Evolutionary conservation across 2,113 vertebrate species (phyloP), one percentile per base, ranked within the genome.

Genomic region (Phalacrocorax carbo): DNA sequence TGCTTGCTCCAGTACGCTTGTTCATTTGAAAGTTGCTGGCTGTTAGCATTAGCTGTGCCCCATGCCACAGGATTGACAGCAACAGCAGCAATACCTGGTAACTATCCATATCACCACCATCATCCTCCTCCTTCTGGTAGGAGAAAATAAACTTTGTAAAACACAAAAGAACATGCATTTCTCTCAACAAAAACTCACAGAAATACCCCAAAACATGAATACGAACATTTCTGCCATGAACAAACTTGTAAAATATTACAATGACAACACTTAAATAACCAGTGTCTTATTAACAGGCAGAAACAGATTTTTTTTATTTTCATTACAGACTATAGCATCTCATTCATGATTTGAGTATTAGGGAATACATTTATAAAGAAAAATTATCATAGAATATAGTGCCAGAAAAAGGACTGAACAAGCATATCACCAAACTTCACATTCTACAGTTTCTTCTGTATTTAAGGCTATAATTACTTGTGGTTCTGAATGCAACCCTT

Each of bases 101-200:
- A 99, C 99, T 99, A 99, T 99, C 99, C 99, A 99, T 99, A 99
- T 99, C 99, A 98, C 98, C 98, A 98, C 94, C 98, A 98, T 98
- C 99, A 98, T 99, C 99, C 95, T 98, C 98, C 96, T 98, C 98
- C 98, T 98, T 99, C 99, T 99, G 99, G 98, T 98, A 99, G 98
- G 98, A 98, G 98, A 99, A 98, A 99, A 99, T 98, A 99, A 96
- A 99, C 97, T 97, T 97, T 95, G 97, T 98, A 97, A 97, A 98
- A 98, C 98, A 99, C 94, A 98, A 77, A 93, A 98, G 84, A 94
- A 97, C 97, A 98, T 93, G 96, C 97, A 98, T 97, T 97, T 97
- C 96, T 96, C 96, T 97, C 78, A 84, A 94, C 15, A 95, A 75
- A 95, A 98, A 83, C 88, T 97, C 87, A 96, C 76, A 96, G 62